Base-by-base conservation (phyloP, 2,113 vertebrate genomes). In the Chaetura pelagica region DNA sequence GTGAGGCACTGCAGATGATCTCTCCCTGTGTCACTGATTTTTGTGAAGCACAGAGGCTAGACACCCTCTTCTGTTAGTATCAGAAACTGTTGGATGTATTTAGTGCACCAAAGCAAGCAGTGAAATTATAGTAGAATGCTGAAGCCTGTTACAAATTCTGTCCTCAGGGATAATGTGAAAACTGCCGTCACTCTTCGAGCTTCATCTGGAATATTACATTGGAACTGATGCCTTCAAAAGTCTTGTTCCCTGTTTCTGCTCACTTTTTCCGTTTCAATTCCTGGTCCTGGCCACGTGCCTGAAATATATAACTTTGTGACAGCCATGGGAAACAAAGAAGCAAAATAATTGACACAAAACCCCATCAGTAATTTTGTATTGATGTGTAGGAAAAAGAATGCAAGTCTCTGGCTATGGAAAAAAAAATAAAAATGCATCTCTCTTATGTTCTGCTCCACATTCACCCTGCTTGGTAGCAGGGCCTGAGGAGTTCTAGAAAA, bases 11-110 rank as follows among this genome's bases (percentile, higher is more conserved):
- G 83, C 35, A 75, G 54, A 38, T 17, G 29, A 71, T 87, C 44
- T 6, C 57, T 81, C 8, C 9, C 62, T 76, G 81, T 68, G 94
- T 55, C 83, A 32, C 42, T 94, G 85, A 40, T 40, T 84, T 67
- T 74, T 81, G 30, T 2, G 4, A 59, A 76, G 58, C 46, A 75
- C 57, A 80, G 84, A 93, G 83, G 82, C 82, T 64, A 90, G 76
- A 91, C 87, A 91, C 82, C 79, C 78, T 93, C 90, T 96, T 95
- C 93, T 75, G 79, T 89, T 95, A 51, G 71, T 51, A 86, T 57
- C 40, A 81, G 89, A 96, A 96, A 94, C 58, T 90, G 89, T 81
- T 90, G 76, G 30, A 57, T 78, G 67, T 73, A 57, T 82, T 68
- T 94, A 58, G 69, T 68, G 48, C n/a, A 93, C 34, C 32, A 85